A percentile compares a stretch with the other conserved stretches of the same genome.
Conservation (phyloP, 2,113 vertebrate genomes). For the Ceuthmochares aereus region DNA sequence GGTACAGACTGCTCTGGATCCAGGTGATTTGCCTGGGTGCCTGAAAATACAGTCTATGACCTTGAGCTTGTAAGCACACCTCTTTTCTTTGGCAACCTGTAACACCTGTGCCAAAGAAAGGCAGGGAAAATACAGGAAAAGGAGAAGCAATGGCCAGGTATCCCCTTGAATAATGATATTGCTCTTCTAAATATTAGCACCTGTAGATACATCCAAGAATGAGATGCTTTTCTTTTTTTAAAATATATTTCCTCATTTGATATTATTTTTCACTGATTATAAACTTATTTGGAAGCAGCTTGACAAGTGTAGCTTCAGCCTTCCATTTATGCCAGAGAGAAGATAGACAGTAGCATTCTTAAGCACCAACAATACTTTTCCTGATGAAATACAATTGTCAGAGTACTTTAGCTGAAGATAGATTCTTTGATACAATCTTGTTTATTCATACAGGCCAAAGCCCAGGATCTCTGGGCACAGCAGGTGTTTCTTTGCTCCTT, state of each 20-base stretch:
- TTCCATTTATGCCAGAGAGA: neutral
- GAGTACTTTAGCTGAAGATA: neutral
- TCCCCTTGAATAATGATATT: neutral
- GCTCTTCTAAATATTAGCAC: neutral
- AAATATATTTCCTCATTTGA: neutral
- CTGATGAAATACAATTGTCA: neutral
- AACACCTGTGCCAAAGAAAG: neutral
- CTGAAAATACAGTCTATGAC: neutral
- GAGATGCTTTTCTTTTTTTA: neutral
- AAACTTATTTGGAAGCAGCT: neutral
- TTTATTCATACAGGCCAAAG: neutral
- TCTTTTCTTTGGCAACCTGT: neutral
- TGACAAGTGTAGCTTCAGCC: neutral
- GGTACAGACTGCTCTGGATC: fast-evolving
- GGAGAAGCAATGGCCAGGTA: fast-evolving
- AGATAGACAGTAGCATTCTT: neutral
- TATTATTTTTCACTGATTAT: neutral
- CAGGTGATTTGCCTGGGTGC: neutral
- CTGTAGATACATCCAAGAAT: neutral
- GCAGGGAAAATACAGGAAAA: neutral
- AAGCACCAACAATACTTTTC: neutral
- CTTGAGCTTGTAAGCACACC: neutral
- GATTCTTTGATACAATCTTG: neutral
- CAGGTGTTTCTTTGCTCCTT: neutral
- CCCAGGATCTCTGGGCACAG: neutral